Evolutionary conservation across 2,797 vertebrate genomes (phyloP).

Genomic region (Hozukius guyotensis): DNA sequence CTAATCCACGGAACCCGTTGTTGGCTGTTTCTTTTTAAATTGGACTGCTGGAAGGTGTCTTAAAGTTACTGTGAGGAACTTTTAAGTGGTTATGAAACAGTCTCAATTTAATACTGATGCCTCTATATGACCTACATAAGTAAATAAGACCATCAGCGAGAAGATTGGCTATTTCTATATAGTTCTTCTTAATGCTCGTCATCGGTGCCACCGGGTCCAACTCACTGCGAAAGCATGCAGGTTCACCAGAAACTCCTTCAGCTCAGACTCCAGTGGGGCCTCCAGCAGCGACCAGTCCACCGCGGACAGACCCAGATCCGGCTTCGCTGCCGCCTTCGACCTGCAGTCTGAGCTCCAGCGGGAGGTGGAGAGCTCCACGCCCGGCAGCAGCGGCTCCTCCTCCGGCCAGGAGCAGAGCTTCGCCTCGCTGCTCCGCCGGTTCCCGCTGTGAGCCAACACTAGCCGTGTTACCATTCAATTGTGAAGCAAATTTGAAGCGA

Average conservation of each 20-base stretch:
- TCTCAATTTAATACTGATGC: background rate
- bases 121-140: background rate
- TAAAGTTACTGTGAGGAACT: background rate
- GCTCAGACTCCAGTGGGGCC: background rate
- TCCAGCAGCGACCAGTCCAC: accelerated
- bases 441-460: no score
- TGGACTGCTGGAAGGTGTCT: background rate
- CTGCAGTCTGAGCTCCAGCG: no score
- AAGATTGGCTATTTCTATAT: background rate
- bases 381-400: no score
- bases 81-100: background rate
- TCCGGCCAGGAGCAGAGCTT: no score
- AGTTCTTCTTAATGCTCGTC: background rate
- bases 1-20: background rate
- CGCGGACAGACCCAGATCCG: accelerated
- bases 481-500: accelerated
- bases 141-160: background rate
- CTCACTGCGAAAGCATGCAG: background rate
- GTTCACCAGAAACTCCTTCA: background rate
- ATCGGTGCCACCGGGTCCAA: background rate
- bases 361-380: no score
- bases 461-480: accelerated
- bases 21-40: background rate
- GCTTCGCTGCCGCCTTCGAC: no score
- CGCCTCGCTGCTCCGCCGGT: no score